Percentiles rank a stretch among this genome's conserved stretches.
Conservation (phyloP, 2,888 invertebrate genomes). For the Hydriomena furcata region DNA sequence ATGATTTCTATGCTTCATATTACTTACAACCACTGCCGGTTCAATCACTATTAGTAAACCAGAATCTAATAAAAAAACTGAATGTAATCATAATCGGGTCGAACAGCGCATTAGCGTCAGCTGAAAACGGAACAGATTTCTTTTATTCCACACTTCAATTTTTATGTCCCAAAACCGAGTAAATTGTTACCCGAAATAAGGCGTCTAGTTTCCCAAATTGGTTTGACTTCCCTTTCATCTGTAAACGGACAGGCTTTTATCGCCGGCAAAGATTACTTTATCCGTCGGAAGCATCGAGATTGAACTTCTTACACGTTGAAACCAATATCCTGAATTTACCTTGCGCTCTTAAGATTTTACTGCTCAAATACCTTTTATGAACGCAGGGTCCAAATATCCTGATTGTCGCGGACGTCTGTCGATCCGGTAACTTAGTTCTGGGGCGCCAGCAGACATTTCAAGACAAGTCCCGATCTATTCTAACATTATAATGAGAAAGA, state of each 20-base stretch:
- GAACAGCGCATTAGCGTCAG: constrained; percentile 9
- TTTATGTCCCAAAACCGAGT: constrained; percentile 36
- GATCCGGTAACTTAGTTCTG: constrained; percentile 26
- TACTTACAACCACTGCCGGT: too few species aligned
- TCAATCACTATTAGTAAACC: too few species aligned
- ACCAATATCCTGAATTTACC: constrained; percentile 62
- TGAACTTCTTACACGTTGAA: constrained; percentile 55
- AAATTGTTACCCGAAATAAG: constrained; percentile 41
- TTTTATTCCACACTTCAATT: constrained; percentile 20
- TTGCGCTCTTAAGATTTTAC: too few species aligned
- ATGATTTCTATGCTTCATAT: too few species aligned
- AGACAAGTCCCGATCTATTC: too few species aligned
- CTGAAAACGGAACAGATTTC: constrained; percentile 20
- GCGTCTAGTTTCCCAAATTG: constrained; percentile 48
- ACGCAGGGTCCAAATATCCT: constrained; percentile 38
- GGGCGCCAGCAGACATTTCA: constrained; percentile 1
- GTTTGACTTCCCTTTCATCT: constrained; percentile 53
- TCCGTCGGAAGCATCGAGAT: constrained; percentile 54
- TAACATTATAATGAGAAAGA: too few species aligned
- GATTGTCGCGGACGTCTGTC: constrained; percentile 15
- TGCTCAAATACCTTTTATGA: constrained; percentile 37
- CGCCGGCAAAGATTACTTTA: constrained; percentile 53
- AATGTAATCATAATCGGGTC: constrained; percentile 20
- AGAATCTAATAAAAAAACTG: not conserved
- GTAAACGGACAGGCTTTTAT: constrained; percentile 54